Conservation (phyloP, 2,888 invertebrate species). For the Pterostichus madidus region DNA sequence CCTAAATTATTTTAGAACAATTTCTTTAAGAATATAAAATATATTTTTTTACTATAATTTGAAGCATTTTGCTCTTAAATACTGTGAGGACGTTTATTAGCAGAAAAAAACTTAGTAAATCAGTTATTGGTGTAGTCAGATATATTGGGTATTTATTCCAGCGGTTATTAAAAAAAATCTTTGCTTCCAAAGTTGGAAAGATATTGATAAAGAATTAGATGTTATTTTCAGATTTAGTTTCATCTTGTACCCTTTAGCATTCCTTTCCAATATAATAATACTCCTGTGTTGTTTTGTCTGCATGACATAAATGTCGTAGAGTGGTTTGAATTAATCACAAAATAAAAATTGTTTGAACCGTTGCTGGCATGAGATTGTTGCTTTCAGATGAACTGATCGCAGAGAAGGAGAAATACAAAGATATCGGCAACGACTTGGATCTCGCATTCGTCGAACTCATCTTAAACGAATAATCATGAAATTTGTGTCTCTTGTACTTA, state of each 20-base stretch:
- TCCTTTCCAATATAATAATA: background rate
- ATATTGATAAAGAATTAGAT: conserved; percentile 11
- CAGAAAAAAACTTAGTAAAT: too few species aligned
- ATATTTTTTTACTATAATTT: too few species aligned
- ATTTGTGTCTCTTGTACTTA: conserved; percentile 2
- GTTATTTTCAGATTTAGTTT: conserved; percentile 51
- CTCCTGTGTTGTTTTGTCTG: conserved; percentile 9
- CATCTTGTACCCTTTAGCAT: conserved; percentile 12
- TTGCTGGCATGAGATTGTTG: conserved; percentile 49
- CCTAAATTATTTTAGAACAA: too few species aligned
- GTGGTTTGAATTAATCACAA: conserved; percentile 20
- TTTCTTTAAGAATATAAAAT: too few species aligned
- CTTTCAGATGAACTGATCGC: conserved; percentile 89
- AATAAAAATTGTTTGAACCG: conserved; percentile 1
- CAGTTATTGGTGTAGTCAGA: too few species aligned
- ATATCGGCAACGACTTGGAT: conserved; percentile 96
- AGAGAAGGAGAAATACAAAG: conserved; percentile 95
- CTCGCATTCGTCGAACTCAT: conserved; percentile 92
- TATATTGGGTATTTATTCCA: too few species aligned
- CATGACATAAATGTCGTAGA: conserved; percentile 17
- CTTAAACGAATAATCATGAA: conserved; percentile 20
- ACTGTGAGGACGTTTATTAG: too few species aligned
- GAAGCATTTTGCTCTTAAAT: too few species aligned
- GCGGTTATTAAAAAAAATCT: too few species aligned
- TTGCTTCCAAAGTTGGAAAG: too few species aligned